A percentile compares a stretch with the other conserved stretches of the same genome.
Conservation (phyloP, 2,888 invertebrate genomes). For the Epistrophe eligans region DNA sequence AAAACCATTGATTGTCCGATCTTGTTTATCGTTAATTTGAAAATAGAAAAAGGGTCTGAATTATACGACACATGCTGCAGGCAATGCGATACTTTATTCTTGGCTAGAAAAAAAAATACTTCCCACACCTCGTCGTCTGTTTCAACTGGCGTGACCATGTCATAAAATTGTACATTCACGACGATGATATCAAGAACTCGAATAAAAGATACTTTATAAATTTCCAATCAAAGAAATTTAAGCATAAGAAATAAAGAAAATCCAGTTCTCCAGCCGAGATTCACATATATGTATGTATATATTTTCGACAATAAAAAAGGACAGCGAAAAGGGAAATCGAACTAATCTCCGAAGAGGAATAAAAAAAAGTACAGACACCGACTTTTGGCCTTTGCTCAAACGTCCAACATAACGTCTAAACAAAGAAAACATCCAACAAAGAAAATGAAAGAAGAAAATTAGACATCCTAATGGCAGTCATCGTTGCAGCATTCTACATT, state of each 20-base stretch:
- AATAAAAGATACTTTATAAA: conserved; percentile 65
- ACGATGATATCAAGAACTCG: conserved; percentile 64
- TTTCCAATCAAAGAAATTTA: conserved; percentile 61
- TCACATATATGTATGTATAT: conserved; percentile 42
- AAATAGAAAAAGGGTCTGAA: not conserved
- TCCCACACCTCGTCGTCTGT: conserved; percentile 52
- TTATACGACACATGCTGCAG: conserved; percentile 7
- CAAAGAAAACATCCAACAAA: conserved; percentile 53
- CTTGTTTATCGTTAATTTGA: not conserved
- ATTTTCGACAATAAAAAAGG: conserved; percentile 59
- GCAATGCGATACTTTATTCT: conserved; percentile 25
- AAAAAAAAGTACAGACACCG: conserved; percentile 26
- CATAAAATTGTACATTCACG: conserved; percentile 63
- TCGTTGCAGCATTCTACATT: conserved; percentile 29
- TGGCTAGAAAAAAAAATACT: conserved; percentile 43
- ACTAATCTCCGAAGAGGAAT: conserved; percentile 45
- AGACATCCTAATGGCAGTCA: conserved; percentile 66
- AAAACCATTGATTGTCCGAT: not conserved
- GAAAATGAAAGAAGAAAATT: conserved; percentile 62
- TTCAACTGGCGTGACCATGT: conserved; percentile 60
- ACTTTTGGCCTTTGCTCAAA: conserved; percentile 31
- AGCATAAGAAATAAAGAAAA: conserved; percentile 4
- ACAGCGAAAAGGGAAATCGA: conserved; percentile 59
- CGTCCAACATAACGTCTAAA: conserved; percentile 52
- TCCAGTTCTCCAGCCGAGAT: conserved; percentile 57